Percentiles rank a stretch among this genome's conserved stretches.
Conservation (phyloP, 1,140 invertebrate genomes). For the Oscheius sp. region DNA sequence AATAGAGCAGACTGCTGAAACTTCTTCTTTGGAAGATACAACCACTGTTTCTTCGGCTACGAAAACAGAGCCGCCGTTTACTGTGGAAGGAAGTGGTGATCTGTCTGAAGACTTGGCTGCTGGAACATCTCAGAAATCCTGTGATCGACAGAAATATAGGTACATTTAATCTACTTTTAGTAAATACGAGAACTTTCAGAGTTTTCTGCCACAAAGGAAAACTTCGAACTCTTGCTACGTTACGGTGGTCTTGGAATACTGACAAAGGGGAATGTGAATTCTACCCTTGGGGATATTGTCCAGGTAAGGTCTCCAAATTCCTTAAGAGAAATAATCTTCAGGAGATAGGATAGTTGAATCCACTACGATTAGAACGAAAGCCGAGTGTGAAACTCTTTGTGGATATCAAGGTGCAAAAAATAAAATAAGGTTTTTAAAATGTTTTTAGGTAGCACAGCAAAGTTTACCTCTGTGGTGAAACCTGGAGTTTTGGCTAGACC, state of each 20-base stretch:
- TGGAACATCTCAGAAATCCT: constrained; percentile 4
- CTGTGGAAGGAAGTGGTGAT: neutral
- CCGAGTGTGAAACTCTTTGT: neutral
- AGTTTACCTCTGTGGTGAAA: no score
- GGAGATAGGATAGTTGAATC: neutral
- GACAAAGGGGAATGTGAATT: neutral
- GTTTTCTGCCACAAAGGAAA: neutral
- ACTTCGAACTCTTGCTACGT: neutral
- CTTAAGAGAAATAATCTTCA: neutral
- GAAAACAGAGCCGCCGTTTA: no score
- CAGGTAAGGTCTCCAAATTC: neutral
- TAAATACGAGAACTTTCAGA: neutral
- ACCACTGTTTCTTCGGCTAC: no score
- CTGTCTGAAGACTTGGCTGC: neutral
- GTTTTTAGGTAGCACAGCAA: no score
- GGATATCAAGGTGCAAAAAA: no score
- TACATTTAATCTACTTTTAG: neutral
- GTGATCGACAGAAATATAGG: neutral
- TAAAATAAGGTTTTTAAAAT: no score
- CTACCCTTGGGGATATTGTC: neutral
- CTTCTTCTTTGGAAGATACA: no score
- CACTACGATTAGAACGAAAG: neutral
- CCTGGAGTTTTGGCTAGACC: no score
- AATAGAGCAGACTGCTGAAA: no score
- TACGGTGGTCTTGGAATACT: neutral